These are phyloP conservation scores for Eupithecia abbreviata DNA, from an alignment of 2,888 invertebrate genomes.

Conservation along the genomic window DNA sequence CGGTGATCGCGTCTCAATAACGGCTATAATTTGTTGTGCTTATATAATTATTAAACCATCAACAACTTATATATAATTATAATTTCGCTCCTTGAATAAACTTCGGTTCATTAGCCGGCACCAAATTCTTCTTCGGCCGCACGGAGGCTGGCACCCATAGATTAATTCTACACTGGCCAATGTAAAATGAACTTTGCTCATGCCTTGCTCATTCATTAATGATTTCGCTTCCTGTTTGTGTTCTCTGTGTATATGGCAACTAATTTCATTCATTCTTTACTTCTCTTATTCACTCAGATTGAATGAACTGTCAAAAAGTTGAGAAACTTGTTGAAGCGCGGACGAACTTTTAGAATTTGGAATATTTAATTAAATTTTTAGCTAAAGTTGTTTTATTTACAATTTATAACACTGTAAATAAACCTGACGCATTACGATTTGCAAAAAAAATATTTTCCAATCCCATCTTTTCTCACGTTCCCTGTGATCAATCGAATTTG, in stretches of 20 bases:
- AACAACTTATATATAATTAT: no score
- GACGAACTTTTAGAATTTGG: not conserved
- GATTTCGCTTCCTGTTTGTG: not conserved
- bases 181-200: no score
- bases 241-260: not conserved
- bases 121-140: no score
- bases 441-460: not conserved
- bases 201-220: no score
- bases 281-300: not conserved
- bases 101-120: not conserved
- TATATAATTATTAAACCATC: no score
- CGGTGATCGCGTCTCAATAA: not conserved
- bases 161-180: no score
- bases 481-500: conserved; percentile 43
- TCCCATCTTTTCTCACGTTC: not conserved
- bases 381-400: not conserved
- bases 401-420: not conserved
- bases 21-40: not conserved
- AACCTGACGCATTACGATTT: not conserved
- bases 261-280: not conserved
- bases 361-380: not conserved
- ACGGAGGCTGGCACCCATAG: no score
- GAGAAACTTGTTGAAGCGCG: conserved; percentile 7
- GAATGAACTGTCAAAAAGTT: not conserved
- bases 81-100: not conserved